phyloP scores from a whole-genome alignment of 2,113 vertebrate genomes.

The Chlamydotis undulata region DNA sequence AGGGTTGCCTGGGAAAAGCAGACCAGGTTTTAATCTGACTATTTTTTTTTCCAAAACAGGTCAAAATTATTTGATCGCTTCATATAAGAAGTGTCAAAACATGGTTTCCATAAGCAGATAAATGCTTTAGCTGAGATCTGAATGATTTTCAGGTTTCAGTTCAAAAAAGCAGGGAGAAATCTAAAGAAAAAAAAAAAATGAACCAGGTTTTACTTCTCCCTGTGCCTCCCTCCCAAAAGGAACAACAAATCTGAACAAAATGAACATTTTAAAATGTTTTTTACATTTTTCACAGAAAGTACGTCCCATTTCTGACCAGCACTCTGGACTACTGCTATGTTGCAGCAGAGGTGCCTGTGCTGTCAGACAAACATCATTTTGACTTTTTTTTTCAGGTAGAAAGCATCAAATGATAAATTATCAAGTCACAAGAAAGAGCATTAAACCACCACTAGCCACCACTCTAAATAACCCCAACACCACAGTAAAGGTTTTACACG shows the following conservation, averaged over 20 bases:
- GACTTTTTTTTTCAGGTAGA: not conserved
- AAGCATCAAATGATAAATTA: not conserved
- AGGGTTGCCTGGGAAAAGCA: not conserved
- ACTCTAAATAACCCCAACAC: not conserved
- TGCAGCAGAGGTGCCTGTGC: not conserved
- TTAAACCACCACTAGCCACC: not conserved
- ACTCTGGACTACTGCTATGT: not conserved
- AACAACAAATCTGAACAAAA: not conserved
- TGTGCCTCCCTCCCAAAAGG: not conserved
- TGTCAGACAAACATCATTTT: not conserved
- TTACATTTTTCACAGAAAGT: not conserved
- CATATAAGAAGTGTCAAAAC: not conserved
- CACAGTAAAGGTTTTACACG: fast-evolving
- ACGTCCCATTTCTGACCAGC: not conserved
- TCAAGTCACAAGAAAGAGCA: not conserved
- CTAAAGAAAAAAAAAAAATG: not conserved
- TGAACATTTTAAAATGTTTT: not conserved
- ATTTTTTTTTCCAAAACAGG: not conserved
- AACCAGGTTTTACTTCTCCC: not conserved
- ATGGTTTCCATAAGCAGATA: not conserved
- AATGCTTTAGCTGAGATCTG: not conserved
- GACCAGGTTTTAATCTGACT: not conserved
- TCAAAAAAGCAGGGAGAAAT: not conserved
- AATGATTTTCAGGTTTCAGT: not conserved
- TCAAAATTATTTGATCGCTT: not conserved